Conservation (phyloP, 2,797 vertebrate species). For the Phrynocephalus forsythii region DNA sequence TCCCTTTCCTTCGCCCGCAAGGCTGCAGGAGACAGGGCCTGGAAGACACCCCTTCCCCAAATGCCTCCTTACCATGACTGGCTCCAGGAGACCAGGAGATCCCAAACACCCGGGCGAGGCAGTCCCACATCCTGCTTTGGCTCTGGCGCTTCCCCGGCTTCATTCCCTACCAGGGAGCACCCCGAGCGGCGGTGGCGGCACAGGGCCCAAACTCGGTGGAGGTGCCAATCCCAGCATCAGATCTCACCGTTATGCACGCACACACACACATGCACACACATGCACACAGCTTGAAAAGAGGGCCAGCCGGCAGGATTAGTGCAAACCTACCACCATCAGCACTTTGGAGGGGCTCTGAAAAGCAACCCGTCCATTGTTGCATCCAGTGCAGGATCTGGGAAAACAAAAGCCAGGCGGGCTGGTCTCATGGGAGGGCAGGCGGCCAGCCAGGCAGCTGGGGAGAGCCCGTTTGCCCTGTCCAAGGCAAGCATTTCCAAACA, state of each 20-base stretch:
- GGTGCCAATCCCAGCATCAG: background rate
- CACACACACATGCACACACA: background rate
- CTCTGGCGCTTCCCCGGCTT: background rate
- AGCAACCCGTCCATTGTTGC: slow-evolving; percentile 9
- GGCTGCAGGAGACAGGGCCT: background rate
- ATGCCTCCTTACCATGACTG: background rate
- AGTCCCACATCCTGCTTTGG: slow-evolving; percentile 4
- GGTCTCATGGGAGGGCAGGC: background rate
- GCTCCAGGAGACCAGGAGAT: slow-evolving; percentile 6
- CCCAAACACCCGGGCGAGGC: background rate
- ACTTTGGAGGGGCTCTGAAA: slow-evolving; percentile 12
- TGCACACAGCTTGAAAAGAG: background rate
- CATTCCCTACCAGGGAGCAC: background rate
- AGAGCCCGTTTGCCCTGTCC: background rate
- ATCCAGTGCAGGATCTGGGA: background rate
- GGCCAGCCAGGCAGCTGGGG: background rate
- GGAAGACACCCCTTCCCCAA: background rate
- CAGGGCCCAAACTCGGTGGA: background rate
- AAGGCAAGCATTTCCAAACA: background rate
- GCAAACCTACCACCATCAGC: slow-evolving; percentile 20
- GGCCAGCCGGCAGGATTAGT: background rate
- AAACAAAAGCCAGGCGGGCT: background rate
- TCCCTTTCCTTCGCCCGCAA: too few relatives aligned
- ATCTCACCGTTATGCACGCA: background rate
- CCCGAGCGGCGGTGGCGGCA: background rate